Percentiles rank a stretch among this genome's conserved stretches.
Evolutionary conservation across 2,797 vertebrate species (phyloP).

Genomic region (Sebastes melanostomus): DNA sequence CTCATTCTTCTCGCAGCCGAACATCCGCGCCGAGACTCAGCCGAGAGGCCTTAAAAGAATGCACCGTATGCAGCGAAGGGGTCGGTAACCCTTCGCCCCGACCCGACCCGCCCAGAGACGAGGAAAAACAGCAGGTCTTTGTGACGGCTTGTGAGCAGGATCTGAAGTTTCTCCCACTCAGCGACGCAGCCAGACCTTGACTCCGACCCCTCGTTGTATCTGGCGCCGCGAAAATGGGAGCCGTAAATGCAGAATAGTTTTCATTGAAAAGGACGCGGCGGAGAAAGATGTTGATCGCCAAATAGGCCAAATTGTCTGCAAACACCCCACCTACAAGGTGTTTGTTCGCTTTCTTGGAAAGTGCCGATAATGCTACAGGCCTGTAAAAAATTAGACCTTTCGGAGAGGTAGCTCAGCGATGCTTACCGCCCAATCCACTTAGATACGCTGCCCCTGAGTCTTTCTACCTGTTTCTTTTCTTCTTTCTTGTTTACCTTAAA

Average conservation of each 20-base stretch:
- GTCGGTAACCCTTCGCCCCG: slow-evolving; percentile 2
- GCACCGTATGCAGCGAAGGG: not conserved
- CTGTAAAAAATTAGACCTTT: slow-evolving; percentile 49
- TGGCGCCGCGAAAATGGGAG: slow-evolving; percentile 27
- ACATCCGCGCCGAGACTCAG: slow-evolving; percentile 20
- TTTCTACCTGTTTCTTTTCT: slow-evolving; percentile 13
- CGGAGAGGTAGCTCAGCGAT: slow-evolving; percentile 11
- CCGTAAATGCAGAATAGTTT: slow-evolving; percentile 56
- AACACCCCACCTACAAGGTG: slow-evolving; percentile 36
- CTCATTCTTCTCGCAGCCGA: slow-evolving; percentile 55
- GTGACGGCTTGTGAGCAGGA: slow-evolving; percentile 51
- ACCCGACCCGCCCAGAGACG: slow-evolving; percentile 1
- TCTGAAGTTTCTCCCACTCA: slow-evolving; percentile 62
- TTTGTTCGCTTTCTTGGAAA: slow-evolving; percentile 58
- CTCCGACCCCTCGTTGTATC: slow-evolving; percentile 46
- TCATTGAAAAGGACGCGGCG: slow-evolving; percentile 47
- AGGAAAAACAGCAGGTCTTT: slow-evolving; percentile 65
- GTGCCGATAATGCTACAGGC: slow-evolving; percentile 19
- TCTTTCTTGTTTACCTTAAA: slow-evolving; percentile 53
- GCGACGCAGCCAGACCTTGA: slow-evolving; percentile 56
- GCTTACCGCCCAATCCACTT: slow-evolving; percentile 41
- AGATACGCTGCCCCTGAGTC: slow-evolving; percentile 15
- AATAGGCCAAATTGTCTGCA: slow-evolving; percentile 60
- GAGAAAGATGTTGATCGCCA: slow-evolving; percentile 39
- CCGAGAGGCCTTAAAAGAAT: slow-evolving; percentile 36